Percentiles rank a stretch among this genome's conserved stretches.
Evolutionary conservation across 2,888 invertebrate species (phyloP).

Genomic region (Phrixothrix hirtus): DNA sequence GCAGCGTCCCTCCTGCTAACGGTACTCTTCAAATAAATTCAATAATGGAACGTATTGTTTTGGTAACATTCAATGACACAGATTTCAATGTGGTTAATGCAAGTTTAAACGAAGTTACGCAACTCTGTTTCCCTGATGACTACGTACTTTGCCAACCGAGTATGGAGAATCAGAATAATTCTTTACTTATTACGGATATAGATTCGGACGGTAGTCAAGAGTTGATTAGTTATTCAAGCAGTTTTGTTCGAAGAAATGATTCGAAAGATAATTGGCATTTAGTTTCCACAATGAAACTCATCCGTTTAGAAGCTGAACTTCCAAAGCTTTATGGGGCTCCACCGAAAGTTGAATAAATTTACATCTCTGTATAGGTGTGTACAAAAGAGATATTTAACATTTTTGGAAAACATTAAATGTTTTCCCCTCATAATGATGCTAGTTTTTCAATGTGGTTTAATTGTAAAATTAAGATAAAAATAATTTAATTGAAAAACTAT

Average conservation of each 20-base stretch:
- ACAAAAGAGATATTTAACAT: no score
- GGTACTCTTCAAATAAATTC: slow-evolving; percentile 24
- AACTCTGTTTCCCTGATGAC: slow-evolving; percentile 65
- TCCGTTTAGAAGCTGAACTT: slow-evolving; percentile 72
- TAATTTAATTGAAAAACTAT: no score
- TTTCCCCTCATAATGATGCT: no score
- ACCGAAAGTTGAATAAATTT: no score
- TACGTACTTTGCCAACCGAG: slow-evolving; percentile 71
- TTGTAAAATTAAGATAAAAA: no score
- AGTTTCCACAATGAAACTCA: slow-evolving; percentile 69
- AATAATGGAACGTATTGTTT: slow-evolving; percentile 67
- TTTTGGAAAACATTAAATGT: no score
- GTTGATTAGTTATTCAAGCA: slow-evolving; percentile 75
- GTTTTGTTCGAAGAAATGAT: slow-evolving; percentile 50
- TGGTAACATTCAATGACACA: slow-evolving; percentile 76
- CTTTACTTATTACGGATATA: slow-evolving; percentile 73
- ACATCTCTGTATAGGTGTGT: no score
- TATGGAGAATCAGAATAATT: slow-evolving; percentile 71
- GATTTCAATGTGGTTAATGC: slow-evolving; percentile 76
- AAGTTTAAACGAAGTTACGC: slow-evolving; percentile 76
- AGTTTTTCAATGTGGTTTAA: no score
- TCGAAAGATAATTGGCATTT: slow-evolving; percentile 60
- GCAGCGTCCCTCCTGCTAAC: slow-evolving; percentile 18
- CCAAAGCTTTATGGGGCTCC: slow-evolving; percentile 67
- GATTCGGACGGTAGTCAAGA: slow-evolving; percentile 78